Base-by-base conservation (phyloP, 2,888 invertebrate genomes). In the Epinotia bilunana region DNA sequence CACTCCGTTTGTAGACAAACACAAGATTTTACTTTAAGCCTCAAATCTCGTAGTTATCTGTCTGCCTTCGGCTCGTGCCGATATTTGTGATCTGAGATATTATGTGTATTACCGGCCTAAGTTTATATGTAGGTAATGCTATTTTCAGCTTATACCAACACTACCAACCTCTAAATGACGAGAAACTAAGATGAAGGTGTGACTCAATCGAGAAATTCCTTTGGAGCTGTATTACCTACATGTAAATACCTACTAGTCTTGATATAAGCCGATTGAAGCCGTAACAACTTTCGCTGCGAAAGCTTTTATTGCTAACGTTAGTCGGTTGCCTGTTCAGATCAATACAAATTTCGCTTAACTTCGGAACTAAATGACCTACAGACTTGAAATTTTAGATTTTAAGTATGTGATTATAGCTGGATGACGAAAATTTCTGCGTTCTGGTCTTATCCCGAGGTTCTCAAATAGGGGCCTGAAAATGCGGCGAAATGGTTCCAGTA, bases 281-380 rank as follows among this genome's bases (percentile, higher is more conserved):
- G 11, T 69, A 46, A 69, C 58, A 69, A 69, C 69, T 69, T 69
- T 60, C 58, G 58, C 69, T 28, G 57, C 43, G 58, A 69, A 46
- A 69, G 69, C 58, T 69, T 58, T 46, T 60, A 69, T 69, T 60
- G 69, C 69, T 18, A 9, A 43, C 13, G 57, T 39, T 58, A 46
- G 46, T 23, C 23, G 43, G 43, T 68, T 68, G 7, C 58, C 43
- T n/a, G 57, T 68, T 3, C 43, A 43, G 16, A 3, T 57, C 39
- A 68, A 57, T 67, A 33, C 16, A 68, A 18, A 23, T n/a, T n/a
- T n/a, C n/a, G n/a, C n/a, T n/a, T n/a, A n/a, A n/a, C n/a, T n/a
- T n/a, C n/a, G n/a, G n/a, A n/a, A n/a, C n/a, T n/a, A n/a, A n/a
- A n/a, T n/a, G n/a, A n/a, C n/a, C n/a, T n/a, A n/a, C n/a, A n/a